Evolutionary conservation across 1,140 invertebrate genomes (phyloP), one percentile per base, ranked within the genome.

Genomic region (Helicoverpa armigera): DNA sequence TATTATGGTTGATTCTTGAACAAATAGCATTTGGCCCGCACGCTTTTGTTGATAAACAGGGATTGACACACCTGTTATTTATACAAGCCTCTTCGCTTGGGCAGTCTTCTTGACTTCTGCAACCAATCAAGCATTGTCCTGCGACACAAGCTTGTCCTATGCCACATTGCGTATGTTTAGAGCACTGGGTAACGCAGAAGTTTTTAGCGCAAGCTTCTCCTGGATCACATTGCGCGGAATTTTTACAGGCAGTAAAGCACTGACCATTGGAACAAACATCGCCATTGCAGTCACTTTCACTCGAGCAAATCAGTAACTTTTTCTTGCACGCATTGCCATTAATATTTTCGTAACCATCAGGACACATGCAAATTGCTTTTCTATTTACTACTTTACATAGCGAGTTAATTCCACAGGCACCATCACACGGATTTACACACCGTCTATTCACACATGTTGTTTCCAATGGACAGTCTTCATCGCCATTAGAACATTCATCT

Each of bases 1-100:
- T 97, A 16, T 95, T 95, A 86, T 98, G 97, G 86, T 98, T 96
- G 16, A 96, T 88, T 85, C 97, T 97, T 61, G 95, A 96, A 89
- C 98, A 98, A 35, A 97, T 95, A 7, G 98, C 97, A 92, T 99
- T 99, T 2, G 97, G 96, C 13, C 98, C 98, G 91, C 98, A 99
- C 7, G 97, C 96, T 74, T 97, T 97, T 86, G 96, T 96, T 23
- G 95, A 96, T 65, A 96, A 93, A 88, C 98, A 99, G 18, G 98
- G 98, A 95, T 98, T 97, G 89, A 96, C 95, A 91, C 98, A 99
- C 92, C 97, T 97, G 87, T 97, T 98, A 70, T 97, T 97, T 18
- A 98, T 96, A 88, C 98, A 99, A 2, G 98, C 97, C 89, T 98
- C 96, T 70, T 96, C 95, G 16, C 94, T 95, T 7, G 96, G 95